phyloP scores from a whole-genome alignment of 2,113 vertebrate genomes.

The Panthera uncia region DNA sequence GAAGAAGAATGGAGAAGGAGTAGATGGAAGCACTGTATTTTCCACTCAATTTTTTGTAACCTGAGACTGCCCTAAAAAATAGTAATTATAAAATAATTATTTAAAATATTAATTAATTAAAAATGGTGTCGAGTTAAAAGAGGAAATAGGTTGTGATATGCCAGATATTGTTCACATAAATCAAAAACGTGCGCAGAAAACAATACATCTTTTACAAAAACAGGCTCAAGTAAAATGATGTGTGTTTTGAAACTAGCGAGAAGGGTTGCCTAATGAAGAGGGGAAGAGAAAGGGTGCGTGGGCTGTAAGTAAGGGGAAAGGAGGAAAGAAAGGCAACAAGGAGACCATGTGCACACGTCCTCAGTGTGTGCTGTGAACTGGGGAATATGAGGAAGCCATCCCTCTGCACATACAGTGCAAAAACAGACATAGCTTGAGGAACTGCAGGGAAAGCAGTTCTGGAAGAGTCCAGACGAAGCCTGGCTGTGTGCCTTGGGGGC shows the following conservation, averaged over 20 bases:
- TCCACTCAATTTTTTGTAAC: neutral
- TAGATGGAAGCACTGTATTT: neutral
- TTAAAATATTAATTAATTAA: neutral
- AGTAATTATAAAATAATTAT: neutral
- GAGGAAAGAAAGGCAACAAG: neutral
- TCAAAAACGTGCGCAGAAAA: conserved; percentile 2
- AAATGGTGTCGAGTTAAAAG: neutral
- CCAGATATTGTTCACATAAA: neutral
- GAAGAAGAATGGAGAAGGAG: neutral
- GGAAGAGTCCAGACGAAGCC: neutral
- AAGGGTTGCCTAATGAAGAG: neutral
- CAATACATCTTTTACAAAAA: neutral
- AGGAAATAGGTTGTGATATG: neutral
- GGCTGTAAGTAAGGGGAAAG: neutral
- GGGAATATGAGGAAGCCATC: neutral
- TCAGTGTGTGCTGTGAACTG: neutral
- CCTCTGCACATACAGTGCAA: fast-evolving
- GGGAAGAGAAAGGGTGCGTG: neutral
- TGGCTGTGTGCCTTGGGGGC: neutral
- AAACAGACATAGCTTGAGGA: neutral
- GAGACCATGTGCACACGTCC: neutral
- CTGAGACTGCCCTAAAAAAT: neutral
- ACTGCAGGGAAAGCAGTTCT: neutral
- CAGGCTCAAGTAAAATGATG: neutral
- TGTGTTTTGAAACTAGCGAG: neutral